Evolutionary conservation across 2,797 vertebrate genomes (phyloP).

Genomic region (Rousettus madagascariensis): DNA sequence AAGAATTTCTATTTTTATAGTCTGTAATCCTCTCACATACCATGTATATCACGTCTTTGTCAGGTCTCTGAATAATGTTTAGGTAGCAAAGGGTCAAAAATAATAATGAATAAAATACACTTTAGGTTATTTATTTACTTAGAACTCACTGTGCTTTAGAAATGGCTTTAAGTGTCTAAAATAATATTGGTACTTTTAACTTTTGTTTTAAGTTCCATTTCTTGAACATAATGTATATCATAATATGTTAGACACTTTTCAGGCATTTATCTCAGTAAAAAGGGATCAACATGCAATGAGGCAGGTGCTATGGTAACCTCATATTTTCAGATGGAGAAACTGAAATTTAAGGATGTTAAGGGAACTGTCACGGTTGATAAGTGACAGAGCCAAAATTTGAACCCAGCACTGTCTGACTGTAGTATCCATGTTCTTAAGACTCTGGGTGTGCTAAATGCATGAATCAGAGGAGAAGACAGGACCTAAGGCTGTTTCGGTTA

Average conservation of each 20-base stretch:
- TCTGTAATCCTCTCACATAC: not conserved
- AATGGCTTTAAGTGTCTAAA: not conserved
- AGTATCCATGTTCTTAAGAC: not conserved
- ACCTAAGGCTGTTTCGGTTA: not conserved
- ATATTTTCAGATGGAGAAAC: not conserved
- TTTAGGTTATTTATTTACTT: not conserved
- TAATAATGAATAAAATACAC: not conserved
- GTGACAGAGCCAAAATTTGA: not conserved
- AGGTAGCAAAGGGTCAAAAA: not conserved
- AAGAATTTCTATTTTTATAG: not conserved
- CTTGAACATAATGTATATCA: not conserved
- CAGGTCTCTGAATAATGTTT: not conserved
- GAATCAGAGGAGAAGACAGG: not conserved
- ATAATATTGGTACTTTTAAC: not conserved
- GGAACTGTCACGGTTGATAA: not conserved
- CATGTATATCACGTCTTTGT: not conserved
- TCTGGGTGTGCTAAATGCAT: not conserved
- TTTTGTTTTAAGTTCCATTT: not conserved
- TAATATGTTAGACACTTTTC: not conserved
- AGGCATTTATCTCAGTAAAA: slow-evolving; percentile 20
- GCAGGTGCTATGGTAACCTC: not conserved
- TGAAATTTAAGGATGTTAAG: not conserved
- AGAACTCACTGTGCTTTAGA: not conserved
- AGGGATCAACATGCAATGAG: not conserved
- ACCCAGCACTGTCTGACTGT: not conserved